phyloP scores from a whole-genome alignment of 2,797 vertebrate genomes.

The Myiotriccus ornatus region DNA sequence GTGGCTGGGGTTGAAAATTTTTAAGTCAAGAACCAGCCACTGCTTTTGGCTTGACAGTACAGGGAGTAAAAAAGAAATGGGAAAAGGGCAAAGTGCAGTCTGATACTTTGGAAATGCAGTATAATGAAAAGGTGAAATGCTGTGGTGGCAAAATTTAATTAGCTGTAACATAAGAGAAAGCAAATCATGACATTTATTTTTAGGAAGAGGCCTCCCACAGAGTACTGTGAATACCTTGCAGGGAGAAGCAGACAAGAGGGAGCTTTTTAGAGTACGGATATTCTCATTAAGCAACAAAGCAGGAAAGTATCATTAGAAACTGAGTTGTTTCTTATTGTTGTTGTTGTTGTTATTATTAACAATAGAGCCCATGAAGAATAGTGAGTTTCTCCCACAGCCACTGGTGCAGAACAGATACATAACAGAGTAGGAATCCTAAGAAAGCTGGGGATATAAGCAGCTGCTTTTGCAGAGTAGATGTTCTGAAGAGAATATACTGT shows the following conservation, averaged over 20 bases:
- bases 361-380: not conserved
- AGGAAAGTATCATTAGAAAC: slow-evolving; percentile 1
- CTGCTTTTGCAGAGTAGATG: not conserved
- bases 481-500: not conserved
- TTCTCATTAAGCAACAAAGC: not conserved
- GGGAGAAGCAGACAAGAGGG: not conserved
- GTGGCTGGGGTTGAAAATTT: not conserved
- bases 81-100: not conserved
- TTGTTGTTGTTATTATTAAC: not conserved
- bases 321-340: not conserved
- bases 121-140: not conserved
- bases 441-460: not conserved
- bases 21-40: not conserved
- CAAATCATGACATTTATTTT: slow-evolving; percentile 56
- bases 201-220: slow-evolving; percentile 21
- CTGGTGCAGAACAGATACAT: not conserved
- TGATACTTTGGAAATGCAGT: not conserved
- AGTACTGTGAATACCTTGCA: slow-evolving; percentile 24
- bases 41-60: not conserved
- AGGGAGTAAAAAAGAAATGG: not conserved
- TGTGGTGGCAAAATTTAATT: slow-evolving; percentile 46
- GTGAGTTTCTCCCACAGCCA: not conserved
- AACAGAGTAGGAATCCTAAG: not conserved
- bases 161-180: slow-evolving; percentile 39
- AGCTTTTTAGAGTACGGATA: not conserved